Conservation (phyloP, 2,797 vertebrate species). For the Petrocephalus schoutedeni region DNA sequence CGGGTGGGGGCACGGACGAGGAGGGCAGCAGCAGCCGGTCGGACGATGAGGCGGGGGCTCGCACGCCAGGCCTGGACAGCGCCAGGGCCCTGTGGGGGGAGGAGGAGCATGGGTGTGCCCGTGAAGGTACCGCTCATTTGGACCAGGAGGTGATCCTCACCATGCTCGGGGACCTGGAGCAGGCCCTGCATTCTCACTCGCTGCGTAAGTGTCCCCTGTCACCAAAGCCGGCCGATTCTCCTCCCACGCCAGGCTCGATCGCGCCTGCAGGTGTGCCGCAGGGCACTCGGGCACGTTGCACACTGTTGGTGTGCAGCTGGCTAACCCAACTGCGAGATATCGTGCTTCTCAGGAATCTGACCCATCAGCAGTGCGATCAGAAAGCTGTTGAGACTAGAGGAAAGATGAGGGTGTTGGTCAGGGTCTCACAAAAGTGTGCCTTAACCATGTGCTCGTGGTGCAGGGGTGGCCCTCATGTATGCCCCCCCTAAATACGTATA, state of each 20-base stretch:
- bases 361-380: background rate
- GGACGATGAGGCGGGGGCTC: conserved; percentile 54
- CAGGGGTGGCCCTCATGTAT: background rate
- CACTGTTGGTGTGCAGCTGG: background rate
- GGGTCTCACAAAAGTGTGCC: background rate
- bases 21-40: conserved; percentile 57
- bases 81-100: background rate
- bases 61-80: conserved; percentile 34
- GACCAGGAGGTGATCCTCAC: conserved; percentile 93
- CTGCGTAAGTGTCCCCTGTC: conserved; percentile 68
- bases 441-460: background rate
- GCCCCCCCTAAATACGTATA: no score
- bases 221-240: background rate
- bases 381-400: background rate
- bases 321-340: background rate
- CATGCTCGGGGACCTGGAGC: conserved; percentile 90
- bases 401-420: background rate
- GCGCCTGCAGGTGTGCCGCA: background rate
- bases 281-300: background rate
- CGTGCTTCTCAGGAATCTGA: background rate
- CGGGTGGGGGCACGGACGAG: conserved; percentile 49
- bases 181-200: conserved; percentile 76
- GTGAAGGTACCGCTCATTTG: conserved; percentile 85
- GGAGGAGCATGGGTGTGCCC: conserved; percentile 56
- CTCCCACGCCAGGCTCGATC: background rate